These are phyloP conservation scores for Drosophila kohkoa DNA, from an alignment of 1,140 invertebrate species.

Conservation along the genomic window DNA sequence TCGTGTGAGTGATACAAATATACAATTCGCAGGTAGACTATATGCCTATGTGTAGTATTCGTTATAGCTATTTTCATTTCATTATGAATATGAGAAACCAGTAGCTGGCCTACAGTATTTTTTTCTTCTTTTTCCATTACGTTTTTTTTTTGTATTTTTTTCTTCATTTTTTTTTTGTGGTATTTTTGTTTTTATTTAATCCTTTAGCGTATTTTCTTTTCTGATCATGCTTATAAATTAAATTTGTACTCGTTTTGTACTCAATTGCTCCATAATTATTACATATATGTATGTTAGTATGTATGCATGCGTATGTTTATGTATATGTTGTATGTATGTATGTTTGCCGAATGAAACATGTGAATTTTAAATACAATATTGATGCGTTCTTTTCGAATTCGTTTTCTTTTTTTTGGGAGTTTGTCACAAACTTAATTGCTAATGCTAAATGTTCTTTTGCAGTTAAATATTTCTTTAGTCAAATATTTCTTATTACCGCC, in stretches of 20 bases:
- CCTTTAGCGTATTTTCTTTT: slow-evolving; percentile 12
- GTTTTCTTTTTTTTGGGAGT: slow-evolving; percentile 32
- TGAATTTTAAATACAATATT: slow-evolving; percentile 42
- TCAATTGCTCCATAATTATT: slow-evolving; percentile 83
- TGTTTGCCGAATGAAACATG: slow-evolving; percentile 53
- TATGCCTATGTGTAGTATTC: slow-evolving; percentile 48
- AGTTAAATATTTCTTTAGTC: slow-evolving; percentile 21
- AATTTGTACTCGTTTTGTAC: slow-evolving; percentile 83
- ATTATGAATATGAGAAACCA: slow-evolving; percentile 63
- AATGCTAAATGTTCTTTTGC: slow-evolving; percentile 51
- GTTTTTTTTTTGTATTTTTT: slow-evolving; percentile 27
- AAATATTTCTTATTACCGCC: slow-evolving; percentile 43
- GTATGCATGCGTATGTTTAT: slow-evolving; percentile 55
- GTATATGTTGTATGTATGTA: slow-evolving; percentile 37
- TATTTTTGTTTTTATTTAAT: slow-evolving; percentile 8
- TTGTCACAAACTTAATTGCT: slow-evolving; percentile 63
- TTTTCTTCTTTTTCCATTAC: slow-evolving; percentile 30
- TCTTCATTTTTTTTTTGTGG: not conserved
- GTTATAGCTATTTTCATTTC: slow-evolving; percentile 44
- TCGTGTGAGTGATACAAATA: slow-evolving; percentile 22
- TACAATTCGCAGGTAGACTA: slow-evolving; percentile 45
- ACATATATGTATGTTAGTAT: slow-evolving; percentile 63
- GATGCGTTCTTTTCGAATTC: slow-evolving; percentile 13
- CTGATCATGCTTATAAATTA: slow-evolving; percentile 63
- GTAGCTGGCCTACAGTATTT: slow-evolving; percentile 72